Base-by-base conservation (phyloP, 2,113 vertebrate genomes). In the Sinocyclocheilus grahami region DNA sequence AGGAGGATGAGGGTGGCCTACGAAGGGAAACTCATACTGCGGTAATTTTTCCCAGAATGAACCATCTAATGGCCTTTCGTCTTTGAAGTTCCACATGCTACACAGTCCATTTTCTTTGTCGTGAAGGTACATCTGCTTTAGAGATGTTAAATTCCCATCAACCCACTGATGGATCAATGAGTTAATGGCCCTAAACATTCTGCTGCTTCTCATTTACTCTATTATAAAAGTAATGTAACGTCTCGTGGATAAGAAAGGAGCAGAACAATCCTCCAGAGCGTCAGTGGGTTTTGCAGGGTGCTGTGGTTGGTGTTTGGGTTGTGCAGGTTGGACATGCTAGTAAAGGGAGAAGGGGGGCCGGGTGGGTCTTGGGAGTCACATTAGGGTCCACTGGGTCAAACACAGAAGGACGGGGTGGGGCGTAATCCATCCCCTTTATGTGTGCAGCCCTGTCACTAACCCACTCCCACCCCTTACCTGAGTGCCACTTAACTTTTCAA, bases 401-500 rank as follows among this genome's bases (percentile, higher is more conserved):
- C 89, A 90, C 89, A 90, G 89, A 91, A 84, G 86, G 83, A 89
- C 79, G 82, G 87, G 89, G 89, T 53, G 76, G 87, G 86, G 24
- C 86, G 83, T 92, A 69, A 81, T 80, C 71, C 76, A 78, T 84
- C 86, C 78, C 86, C 78, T 79, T 86, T 51, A 83, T 89, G 76
- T 83, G 84, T 86, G 86, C 42, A 84, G 80, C 75, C 84, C 86
- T 90, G 86, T 89, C 78, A 18, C 22, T 30, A 83, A 62, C 82
- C 87, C 78, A 55, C 86, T 82, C 87, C 82, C 90, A 72, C 92
- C 95, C 94, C 96, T 97, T 96, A 97, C 96, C 96, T 97, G 96
- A 93, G 95, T 92, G 87, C 95, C 95, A 96, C 96, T 97, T 96
- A 97, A 96, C 95, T 98, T 97, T 96, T 97, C 96, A 84, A 97